Evolutionary conservation across 2,797 vertebrate species (phyloP).

Genomic region (Austrolebias charrua): DNA sequence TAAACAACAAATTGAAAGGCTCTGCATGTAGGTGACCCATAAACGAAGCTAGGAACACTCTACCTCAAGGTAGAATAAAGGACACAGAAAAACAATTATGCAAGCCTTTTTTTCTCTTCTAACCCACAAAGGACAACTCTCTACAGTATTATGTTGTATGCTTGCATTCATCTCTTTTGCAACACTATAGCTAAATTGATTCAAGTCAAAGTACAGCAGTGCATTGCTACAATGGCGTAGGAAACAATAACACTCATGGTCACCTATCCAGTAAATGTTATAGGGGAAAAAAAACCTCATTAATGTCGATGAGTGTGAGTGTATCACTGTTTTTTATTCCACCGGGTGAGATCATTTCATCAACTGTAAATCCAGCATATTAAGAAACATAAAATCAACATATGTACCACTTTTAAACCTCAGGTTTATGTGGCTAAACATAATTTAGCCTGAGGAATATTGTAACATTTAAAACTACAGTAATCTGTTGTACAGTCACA

Average conservation of each 20-base stretch:
- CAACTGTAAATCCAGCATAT: background rate
- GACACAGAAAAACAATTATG: constrained; percentile 51
- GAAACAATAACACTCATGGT: background rate
- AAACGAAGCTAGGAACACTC: constrained; percentile 66
- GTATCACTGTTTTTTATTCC: constrained; percentile 11
- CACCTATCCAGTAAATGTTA: background rate
- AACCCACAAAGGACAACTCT: constrained; percentile 25
- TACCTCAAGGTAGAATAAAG: constrained; percentile 69
- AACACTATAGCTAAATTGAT: constrained; percentile 14
- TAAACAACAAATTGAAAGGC: constrained; percentile 40
- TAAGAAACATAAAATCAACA: background rate
- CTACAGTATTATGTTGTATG: constrained; percentile 26
- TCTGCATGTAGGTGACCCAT: constrained; percentile 77
- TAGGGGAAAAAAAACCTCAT: background rate
- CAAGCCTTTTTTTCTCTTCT: constrained; percentile 23
- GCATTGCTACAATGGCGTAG: background rate
- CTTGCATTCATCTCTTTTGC: constrained; percentile 10
- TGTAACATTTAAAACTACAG: background rate
- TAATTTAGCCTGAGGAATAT: background rate
- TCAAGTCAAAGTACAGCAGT: constrained; percentile 3
- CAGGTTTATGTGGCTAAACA: background rate
- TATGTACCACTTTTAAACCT: background rate
- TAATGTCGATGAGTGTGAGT: background rate
- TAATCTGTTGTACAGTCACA: background rate
- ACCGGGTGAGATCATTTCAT: background rate